phyloP scores from a whole-genome alignment of 2,888 invertebrate genomes.

The Tetramorium bicarinatum region DNA sequence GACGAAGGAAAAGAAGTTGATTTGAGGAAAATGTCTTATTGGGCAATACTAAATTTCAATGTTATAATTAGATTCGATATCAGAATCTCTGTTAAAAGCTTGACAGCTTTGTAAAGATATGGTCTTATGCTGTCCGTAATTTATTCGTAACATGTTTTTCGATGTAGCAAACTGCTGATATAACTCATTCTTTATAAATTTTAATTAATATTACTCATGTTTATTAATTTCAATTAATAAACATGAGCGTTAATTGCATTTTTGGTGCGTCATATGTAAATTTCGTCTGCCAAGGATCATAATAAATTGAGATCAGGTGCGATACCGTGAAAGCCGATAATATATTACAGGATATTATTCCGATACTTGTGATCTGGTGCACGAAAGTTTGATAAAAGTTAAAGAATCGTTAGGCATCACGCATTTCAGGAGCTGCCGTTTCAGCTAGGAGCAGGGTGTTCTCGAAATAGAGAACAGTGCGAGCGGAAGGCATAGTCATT shows the following conservation, averaged over 20 bases:
- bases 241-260: slow-evolving; percentile 27
- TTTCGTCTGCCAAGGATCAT: slow-evolving; percentile 27
- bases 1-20: background rate
- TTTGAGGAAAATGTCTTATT: background rate
- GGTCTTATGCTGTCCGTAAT: background rate
- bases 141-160: background rate
- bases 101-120: background rate
- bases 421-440: slow-evolving; percentile 36
- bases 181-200: slow-evolving; percentile 11
- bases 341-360: slow-evolving; percentile 55
- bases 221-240: slow-evolving; percentile 25
- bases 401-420: slow-evolving; percentile 80
- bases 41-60: background rate
- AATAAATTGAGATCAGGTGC: slow-evolving; percentile 31
- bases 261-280: slow-evolving; percentile 1
- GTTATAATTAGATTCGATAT: background rate
- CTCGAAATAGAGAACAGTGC: slow-evolving; percentile 38
- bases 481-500: slow-evolving; percentile 72
- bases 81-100: background rate
- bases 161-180: background rate
- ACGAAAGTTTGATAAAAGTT: slow-evolving; percentile 73
- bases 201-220: slow-evolving; percentile 20
- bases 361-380: slow-evolving; percentile 57
- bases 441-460: slow-evolving; percentile 14
- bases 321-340: slow-evolving; percentile 41